A percentile compares a stretch with the other conserved stretches of the same genome.
Conservation (phyloP, 2,797 vertebrate genomes). For the Enteromius paludinosus region DNA sequence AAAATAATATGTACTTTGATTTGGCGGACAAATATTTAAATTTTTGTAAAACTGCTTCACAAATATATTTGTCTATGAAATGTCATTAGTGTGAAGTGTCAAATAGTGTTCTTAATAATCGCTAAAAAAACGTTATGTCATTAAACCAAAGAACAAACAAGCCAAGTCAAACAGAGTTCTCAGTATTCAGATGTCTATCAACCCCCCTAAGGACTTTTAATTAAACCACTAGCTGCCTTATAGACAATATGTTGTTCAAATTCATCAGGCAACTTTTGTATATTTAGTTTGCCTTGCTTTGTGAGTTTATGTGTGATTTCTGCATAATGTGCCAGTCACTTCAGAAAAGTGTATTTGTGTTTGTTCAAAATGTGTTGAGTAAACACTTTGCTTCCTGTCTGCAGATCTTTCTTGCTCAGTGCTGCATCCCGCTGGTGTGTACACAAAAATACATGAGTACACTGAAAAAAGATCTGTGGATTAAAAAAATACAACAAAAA, state of each 20-base stretch:
- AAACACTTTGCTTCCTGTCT: constrained; percentile 28
- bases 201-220: background rate
- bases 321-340: background rate
- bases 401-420: constrained; percentile 1
- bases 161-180: background rate
- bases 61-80: background rate
- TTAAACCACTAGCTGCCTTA: background rate
- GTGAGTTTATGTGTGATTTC: no score
- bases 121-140: background rate
- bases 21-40: no score
- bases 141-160: background rate
- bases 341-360: constrained; percentile 28
- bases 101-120: background rate
- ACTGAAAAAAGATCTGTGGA: no score
- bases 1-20: no score
- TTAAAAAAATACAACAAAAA: no score
- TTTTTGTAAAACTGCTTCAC: background rate
- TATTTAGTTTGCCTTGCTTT: background rate
- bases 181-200: background rate
- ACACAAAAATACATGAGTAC: constrained; percentile 14
- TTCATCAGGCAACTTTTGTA: background rate
- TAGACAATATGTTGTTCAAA: background rate
- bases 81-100: background rate
- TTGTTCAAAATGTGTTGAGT: constrained; percentile 30
- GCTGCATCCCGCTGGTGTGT: constrained; percentile 19